These are phyloP conservation scores for Gadus chalcogrammus DNA, from an alignment of 2,113 vertebrate species.

Conservation along the genomic window DNA sequence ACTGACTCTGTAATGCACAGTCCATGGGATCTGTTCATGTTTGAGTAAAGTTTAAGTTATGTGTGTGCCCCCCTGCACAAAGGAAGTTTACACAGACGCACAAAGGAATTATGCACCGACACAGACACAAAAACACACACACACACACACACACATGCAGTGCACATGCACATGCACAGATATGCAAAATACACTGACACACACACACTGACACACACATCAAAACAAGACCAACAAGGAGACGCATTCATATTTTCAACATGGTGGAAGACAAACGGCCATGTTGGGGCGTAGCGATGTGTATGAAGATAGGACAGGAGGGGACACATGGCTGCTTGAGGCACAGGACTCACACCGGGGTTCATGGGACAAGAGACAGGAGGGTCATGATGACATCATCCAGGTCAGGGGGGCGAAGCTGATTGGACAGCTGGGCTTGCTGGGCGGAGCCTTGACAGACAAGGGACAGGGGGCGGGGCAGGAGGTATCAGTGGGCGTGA, in stretches of 20 bases:
- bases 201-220: constrained; percentile 18
- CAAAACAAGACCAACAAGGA: constrained; percentile 32
- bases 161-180: constrained; percentile 2
- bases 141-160: not conserved
- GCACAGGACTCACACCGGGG: constrained; percentile 61
- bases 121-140: not conserved
- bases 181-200: not conserved
- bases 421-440: constrained; percentile 47
- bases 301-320: constrained; percentile 45
- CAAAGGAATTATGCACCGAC: not conserved
- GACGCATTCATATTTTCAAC: constrained; percentile 19
- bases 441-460: constrained; percentile 53
- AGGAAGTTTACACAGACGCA: constrained; percentile 13
- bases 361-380: constrained; percentile 64
- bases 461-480: constrained; percentile 34
- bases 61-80: constrained; percentile 18
- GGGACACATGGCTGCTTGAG: constrained; percentile 55
- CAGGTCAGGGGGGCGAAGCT: constrained; percentile 47
- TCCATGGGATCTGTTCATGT: too few relatives aligned
- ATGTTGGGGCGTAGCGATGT: constrained; percentile 48
- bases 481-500: constrained; percentile 52
- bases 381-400: constrained; percentile 65
- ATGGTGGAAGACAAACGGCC: constrained; percentile 28
- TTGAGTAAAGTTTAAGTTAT: too few relatives aligned
- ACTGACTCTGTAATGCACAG: too few relatives aligned